Conservation (phyloP, 2,113 vertebrate species). For the Condylura cristata region DNA sequence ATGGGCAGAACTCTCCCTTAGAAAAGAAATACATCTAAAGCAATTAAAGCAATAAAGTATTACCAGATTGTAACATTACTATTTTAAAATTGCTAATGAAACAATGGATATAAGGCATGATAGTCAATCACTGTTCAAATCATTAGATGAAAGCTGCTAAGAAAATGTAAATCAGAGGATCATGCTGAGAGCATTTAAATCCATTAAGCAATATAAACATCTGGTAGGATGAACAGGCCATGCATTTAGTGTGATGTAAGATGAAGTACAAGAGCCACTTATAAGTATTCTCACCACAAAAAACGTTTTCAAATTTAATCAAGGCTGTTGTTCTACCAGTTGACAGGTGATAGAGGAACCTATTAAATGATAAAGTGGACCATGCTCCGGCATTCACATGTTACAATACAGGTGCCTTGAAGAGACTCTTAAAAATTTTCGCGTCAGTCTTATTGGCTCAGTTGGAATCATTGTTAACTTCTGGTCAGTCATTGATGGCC, state of each 20-base stretch:
- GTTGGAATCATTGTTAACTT: neutral
- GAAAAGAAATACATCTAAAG: neutral
- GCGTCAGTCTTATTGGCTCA: neutral
- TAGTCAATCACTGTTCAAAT: no score
- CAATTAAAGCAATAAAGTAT: neutral
- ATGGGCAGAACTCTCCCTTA: neutral
- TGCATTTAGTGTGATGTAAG: neutral
- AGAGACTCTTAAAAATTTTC: neutral
- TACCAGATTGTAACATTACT: neutral
- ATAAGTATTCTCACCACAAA: neutral
- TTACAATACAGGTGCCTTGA: neutral
- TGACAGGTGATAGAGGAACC: neutral
- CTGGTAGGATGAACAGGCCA: neutral
- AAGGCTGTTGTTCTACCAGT: neutral
- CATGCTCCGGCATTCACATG: neutral
- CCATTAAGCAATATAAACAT: neutral
- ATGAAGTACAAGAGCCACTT: neutral
- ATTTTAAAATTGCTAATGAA: neutral
- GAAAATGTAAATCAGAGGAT: neutral
- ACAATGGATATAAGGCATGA: neutral
- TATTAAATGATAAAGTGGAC: neutral
- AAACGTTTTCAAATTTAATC: neutral
- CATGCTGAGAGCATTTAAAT: neutral
- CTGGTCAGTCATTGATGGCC: neutral
- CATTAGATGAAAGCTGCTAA: neutral